These are phyloP conservation scores for Megalops atlanticus DNA, from an alignment of 2,113 vertebrate species.

Conservation along the genomic window DNA sequence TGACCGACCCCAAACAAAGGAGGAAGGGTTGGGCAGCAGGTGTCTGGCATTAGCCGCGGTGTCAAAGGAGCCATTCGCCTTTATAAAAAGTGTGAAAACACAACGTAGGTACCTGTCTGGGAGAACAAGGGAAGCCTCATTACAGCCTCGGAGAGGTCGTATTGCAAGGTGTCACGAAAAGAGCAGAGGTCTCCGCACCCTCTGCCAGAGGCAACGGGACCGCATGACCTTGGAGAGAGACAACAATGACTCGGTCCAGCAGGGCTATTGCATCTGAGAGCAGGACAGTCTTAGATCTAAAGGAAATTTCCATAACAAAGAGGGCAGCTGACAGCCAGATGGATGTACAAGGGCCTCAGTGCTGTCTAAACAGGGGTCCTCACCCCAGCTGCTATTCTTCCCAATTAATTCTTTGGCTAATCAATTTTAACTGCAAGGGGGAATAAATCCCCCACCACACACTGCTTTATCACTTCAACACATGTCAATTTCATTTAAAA, in stretches of 20 bases:
- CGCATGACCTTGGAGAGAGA: no score
- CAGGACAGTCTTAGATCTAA: background rate
- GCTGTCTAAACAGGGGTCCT: background rate
- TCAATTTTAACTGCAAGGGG: no score
- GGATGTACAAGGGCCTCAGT: background rate
- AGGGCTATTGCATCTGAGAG: no score
- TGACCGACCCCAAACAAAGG: background rate
- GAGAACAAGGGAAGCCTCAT: background rate
- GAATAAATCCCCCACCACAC: no score
- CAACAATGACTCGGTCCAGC: no score
- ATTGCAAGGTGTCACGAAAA: background rate
- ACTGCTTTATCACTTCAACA: no score
- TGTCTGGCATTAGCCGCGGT: background rate
- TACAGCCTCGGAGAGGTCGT: background rate
- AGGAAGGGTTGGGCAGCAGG: background rate
- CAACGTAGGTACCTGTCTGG: background rate
- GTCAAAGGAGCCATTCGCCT: background rate
- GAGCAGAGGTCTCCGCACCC: background rate
- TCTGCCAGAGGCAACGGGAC: background rate
- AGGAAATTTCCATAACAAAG: background rate
- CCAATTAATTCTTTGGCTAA: no score
- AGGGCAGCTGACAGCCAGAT: background rate
- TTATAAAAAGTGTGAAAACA: background rate
- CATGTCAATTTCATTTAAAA: no score
- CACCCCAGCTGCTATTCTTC: background rate